Conservation (phyloP, 2,888 invertebrate genomes). For the Trachelus tabidus region DNA sequence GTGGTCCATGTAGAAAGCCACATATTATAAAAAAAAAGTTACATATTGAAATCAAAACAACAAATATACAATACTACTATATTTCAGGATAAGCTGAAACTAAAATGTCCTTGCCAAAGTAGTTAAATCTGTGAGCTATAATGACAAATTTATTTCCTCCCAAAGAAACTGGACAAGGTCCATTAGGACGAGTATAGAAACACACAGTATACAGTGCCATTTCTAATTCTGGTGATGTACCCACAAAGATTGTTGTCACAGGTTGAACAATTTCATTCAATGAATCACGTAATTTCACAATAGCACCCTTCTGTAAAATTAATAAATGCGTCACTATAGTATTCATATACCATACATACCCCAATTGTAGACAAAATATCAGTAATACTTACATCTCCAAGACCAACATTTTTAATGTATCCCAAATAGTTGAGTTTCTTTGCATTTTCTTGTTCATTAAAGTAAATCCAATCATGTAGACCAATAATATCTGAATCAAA, state of each 20-base stretch:
- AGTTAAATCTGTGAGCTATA: constrained; percentile 78
- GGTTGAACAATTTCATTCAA: constrained; percentile 81
- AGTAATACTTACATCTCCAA: constrained; percentile 74
- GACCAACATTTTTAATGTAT: constrained; percentile 77
- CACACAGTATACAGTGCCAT: constrained; percentile 91
- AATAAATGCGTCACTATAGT: constrained; percentile 27
- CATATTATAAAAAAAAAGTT: too few species aligned
- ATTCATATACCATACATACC: neutral
- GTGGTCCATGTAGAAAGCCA: too few species aligned
- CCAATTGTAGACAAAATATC: neutral
- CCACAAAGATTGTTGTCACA: constrained; percentile 82
- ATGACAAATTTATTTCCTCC: constrained; percentile 78
- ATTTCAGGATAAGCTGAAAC: constrained; percentile 87
- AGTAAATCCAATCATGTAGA: constrained; percentile 92
- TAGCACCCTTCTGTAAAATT: constrained; percentile 78
- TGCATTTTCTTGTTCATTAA: constrained; percentile 79
- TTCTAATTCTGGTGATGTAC: constrained; percentile 92
- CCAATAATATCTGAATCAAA: constrained; percentile 79
- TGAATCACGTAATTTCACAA: constrained; percentile 79
- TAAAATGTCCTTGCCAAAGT: constrained; percentile 82
- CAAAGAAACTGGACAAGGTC: constrained; percentile 79
- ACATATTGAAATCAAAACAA: too few species aligned
- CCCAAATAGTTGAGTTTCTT: constrained; percentile 83
- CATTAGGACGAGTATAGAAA: constrained; percentile 81
- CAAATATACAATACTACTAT: constrained; percentile 53